Conservation (phyloP, 2,113 vertebrate species). For the Tragelaphus buxtoni region DNA sequence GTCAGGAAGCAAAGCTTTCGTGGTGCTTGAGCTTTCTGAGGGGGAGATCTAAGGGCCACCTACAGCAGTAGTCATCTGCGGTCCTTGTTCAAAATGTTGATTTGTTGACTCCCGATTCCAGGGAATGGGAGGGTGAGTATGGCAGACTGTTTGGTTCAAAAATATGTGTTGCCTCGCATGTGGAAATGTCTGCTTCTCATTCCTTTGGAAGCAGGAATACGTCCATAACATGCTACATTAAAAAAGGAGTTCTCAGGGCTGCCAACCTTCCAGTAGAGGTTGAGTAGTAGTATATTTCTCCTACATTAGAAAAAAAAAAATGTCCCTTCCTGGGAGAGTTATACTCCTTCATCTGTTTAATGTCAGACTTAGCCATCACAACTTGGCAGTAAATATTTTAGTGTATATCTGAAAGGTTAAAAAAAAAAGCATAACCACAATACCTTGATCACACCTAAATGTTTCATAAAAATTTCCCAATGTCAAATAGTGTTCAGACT, state of each 20-base stretch:
- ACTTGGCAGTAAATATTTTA: not conserved
- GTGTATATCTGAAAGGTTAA: not conserved
- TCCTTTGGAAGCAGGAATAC: conserved; percentile 12
- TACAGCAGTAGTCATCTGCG: not conserved
- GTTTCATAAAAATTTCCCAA: not conserved
- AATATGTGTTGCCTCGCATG: conserved; percentile 29
- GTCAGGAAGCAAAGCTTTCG: not conserved
- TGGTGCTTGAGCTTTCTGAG: not conserved
- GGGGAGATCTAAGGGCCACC: not conserved
- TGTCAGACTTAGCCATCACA: not conserved
- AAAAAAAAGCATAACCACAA: not conserved
- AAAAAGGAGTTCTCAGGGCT: conserved; percentile 67
- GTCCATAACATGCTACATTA: conserved; percentile 63
- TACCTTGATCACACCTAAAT: not conserved
- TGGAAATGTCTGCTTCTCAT: conserved; percentile 44
- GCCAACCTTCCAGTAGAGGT: conserved; percentile 65
- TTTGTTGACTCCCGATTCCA: not conserved
- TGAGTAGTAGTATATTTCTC: conserved; percentile 72
- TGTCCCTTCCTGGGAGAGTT: not conserved
- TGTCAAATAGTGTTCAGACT: not conserved
- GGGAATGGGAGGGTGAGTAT: not conserved
- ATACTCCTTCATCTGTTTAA: not conserved
- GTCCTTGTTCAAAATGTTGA: not conserved
- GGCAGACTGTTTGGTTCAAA: not conserved
- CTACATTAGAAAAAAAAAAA: conserved; percentile 16